Evolutionary conservation across 2,888 invertebrate genomes (phyloP), one percentile per base, ranked within the genome.

Genomic region (Antheraea assamensis): DNA sequence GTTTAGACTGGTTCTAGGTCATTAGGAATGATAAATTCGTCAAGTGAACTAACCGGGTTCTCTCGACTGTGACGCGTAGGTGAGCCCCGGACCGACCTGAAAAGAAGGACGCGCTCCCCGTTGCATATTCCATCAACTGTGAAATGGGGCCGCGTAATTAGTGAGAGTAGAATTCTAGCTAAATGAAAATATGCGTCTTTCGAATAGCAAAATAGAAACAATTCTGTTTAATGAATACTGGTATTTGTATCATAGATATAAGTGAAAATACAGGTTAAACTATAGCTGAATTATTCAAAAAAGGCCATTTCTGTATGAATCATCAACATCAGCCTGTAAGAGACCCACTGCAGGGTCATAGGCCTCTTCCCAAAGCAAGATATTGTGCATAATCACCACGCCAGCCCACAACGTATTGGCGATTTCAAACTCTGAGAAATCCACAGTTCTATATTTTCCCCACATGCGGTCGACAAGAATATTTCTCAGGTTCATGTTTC

Each of bases 121-220:
- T 77, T 84, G 84, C 84, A 85, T 85, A 85, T 84, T 84, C 81
- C 78, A 85, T 83, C 82, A 81, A 64, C 61, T 72, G 76, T 71
- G 77, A 76, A 83, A 83, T 80, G 80, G 78, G 82, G 78, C 73
- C 70, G 47, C 76, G 81, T 80, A 83, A 85, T 85, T 85, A 85
- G 80, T 76, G 75, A 73, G 77, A 83, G 81, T 81, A 79, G 74
- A 75, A 71, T 73, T 76, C 73, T 74, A 72, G 73, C 72, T 71
- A 71, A 76, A 76, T 75, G 64, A 75, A 64, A 73, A 71, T 71
- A 68, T 35, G 64, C 71, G 61, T 66, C 71, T 73, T 47, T 73
- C 61, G 49, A 64, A 73, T 71, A 55, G 27, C 64, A 61, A 73
- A 73, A 73, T 30, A 42, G 49, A 35, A 35, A 35, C 68, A 68